phyloP scores from a whole-genome alignment of 1,140 invertebrate species.

The Ostrea denselamellosa region DNA sequence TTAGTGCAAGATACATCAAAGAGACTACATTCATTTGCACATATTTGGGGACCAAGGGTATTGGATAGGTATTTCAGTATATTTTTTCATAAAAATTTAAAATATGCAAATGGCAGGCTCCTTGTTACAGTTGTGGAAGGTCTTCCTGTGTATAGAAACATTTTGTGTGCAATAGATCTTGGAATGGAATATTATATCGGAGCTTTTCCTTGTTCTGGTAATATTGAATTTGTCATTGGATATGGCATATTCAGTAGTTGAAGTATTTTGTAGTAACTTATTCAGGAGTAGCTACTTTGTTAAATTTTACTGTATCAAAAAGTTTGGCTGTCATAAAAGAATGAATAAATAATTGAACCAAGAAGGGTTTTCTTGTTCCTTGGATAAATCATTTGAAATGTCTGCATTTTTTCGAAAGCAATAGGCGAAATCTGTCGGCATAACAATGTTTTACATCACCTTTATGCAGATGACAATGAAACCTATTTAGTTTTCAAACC shows the following conservation, averaged over 20 bases:
- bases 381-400: too few relatives aligned
- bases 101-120: background rate
- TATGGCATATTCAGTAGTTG: background rate
- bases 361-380: background rate
- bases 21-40: background rate
- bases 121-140: background rate
- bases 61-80: background rate
- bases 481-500: too few relatives aligned
- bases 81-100: background rate
- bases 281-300: background rate
- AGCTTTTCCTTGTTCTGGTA: background rate
- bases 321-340: background rate
- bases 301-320: background rate
- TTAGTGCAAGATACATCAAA: background rate
- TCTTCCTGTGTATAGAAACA: conserved; percentile 19
- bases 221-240: background rate
- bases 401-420: too few relatives aligned
- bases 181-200: background rate
- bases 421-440: too few relatives aligned
- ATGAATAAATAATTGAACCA: background rate
- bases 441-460: too few relatives aligned
- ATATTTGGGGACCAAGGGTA: background rate
- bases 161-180: background rate
- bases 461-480: too few relatives aligned
- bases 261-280: conserved; percentile 21